Evolutionary conservation across 2,113 vertebrate genomes (phyloP).

Genomic region (Emberiza fucata): DNA sequence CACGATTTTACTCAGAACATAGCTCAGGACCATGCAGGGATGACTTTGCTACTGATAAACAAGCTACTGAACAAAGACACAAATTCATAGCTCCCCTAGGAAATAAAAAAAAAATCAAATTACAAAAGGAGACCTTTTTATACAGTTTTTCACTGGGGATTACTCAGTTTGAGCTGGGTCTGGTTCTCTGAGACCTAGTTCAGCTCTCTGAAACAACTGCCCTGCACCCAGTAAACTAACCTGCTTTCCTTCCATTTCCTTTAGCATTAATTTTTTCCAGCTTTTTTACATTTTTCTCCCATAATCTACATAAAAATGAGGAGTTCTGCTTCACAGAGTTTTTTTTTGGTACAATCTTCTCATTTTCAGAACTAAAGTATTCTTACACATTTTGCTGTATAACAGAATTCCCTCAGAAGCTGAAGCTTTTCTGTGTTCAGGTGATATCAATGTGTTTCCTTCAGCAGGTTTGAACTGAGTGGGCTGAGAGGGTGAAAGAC

Average conservation of each 20-base stretch:
- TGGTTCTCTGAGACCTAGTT: background rate
- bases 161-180: background rate
- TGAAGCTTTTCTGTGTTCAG: background rate
- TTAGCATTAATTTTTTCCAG: background rate
- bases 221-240: background rate
- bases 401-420: background rate
- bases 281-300: background rate
- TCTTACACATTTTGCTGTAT: background rate
- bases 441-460: rapidly evolving
- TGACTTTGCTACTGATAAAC: background rate
- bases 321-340: background rate
- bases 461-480: background rate
- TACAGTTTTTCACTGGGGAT: background rate
- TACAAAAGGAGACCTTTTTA: background rate
- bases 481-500: background rate
- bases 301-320: background rate
- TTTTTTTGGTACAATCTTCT: background rate
- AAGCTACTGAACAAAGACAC: background rate
- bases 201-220: background rate
- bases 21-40: background rate
- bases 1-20: background rate
- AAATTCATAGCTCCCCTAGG: background rate
- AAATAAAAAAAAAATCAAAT: background rate
- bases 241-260: background rate
- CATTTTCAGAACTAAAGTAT: background rate